These are phyloP conservation scores for Erebia palarica DNA, from an alignment of 2,888 invertebrate species.

Conservation along the genomic window DNA sequence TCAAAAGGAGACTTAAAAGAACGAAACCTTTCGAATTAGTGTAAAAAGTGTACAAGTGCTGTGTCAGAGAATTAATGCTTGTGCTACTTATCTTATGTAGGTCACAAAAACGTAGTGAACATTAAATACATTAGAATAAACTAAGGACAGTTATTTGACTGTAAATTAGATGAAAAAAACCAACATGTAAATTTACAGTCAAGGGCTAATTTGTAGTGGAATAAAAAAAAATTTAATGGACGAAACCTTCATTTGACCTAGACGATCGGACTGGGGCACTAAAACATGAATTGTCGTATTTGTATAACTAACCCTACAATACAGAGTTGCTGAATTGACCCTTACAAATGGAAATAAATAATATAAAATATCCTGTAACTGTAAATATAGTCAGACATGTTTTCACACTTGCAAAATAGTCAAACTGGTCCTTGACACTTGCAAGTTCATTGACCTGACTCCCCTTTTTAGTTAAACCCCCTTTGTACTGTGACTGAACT, in stretches of 20 bases:
- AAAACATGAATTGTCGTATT: background rate
- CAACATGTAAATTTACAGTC: no score
- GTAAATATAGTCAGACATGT: background rate
- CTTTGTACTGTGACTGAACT: background rate
- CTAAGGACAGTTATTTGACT: no score
- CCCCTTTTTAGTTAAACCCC: slow-evolving; percentile 8
- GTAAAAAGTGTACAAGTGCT: no score
- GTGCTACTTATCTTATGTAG: no score
- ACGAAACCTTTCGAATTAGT: no score
- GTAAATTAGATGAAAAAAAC: no score
- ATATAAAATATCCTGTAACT: background rate
- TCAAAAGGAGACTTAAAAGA: no score
- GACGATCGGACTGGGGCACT: slow-evolving; percentile 7
- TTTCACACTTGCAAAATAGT: slow-evolving; percentile 6
- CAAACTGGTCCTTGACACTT: slow-evolving; percentile 17
- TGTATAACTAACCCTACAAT: background rate
- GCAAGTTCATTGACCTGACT: slow-evolving; percentile 12
- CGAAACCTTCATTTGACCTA: background rate
- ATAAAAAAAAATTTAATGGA: background rate
- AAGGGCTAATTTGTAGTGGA: no score
- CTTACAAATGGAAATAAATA: background rate
- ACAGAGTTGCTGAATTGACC: background rate
- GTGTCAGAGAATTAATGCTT: no score
- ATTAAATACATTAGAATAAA: no score
- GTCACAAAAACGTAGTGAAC: no score